phyloP scores from a whole-genome alignment of 2,888 invertebrate species.

The Fragum sueziense region DNA sequence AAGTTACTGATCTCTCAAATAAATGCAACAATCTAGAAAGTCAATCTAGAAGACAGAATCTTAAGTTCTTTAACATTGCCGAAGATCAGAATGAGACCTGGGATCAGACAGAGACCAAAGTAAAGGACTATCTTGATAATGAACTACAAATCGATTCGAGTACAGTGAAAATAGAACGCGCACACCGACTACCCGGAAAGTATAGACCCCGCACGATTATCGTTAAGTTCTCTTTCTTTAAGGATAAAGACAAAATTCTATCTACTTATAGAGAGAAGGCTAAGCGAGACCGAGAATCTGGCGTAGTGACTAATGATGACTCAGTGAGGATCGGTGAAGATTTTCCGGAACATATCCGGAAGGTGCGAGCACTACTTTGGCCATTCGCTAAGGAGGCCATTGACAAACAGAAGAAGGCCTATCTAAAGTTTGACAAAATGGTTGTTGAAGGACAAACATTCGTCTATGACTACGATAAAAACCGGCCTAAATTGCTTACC shows the following conservation, averaged over 20 bases:
- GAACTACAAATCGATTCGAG: neutral
- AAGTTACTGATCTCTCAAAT: neutral
- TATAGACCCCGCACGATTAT: neutral
- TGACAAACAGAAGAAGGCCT: neutral
- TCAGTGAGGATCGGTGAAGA: neutral
- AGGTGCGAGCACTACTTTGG: neutral
- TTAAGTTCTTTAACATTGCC: neutral
- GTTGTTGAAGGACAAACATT: neutral
- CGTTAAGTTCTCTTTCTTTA: conserved; percentile 1
- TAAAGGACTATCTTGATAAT: neutral
- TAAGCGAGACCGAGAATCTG: neutral
- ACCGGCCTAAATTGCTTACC: neutral
- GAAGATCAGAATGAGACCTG: conserved; percentile 11
- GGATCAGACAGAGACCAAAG: neutral
- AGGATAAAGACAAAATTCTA: neutral
- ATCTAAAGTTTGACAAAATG: neutral
- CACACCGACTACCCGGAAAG: conserved; percentile 8
- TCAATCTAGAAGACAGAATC: conserved; percentile 2
- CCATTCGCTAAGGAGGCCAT: neutral
- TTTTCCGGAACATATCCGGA: neutral
- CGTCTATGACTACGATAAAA: neutral
- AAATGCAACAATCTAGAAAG: conserved; percentile 1
- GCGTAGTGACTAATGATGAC: neutral
- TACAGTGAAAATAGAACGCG: neutral
- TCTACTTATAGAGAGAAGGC: neutral